Base-by-base conservation (phyloP, 1,140 invertebrate species). In the Dendrolimus punctatus region DNA sequence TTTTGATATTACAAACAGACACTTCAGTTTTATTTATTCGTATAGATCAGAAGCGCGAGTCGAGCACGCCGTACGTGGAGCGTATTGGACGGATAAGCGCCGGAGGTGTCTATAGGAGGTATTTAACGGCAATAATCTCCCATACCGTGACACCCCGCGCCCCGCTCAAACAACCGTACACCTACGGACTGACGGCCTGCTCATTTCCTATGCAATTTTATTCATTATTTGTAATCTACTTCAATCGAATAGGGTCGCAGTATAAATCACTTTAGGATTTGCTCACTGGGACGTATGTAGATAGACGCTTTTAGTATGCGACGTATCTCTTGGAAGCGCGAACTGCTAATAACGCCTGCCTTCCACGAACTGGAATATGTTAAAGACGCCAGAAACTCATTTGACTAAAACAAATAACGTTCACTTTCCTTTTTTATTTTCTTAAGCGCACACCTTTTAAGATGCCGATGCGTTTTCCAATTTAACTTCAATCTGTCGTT, bases 181-280 rank as follows among this genome's bases (percentile, higher is more conserved):
- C 70, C 72, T 67, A 70, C 70, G 69, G 69, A 70, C 72, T 73
- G 65, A 71, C 62, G 64, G 62, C 72, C 68, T 68, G 66, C 78
- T 82, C 82, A 85, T 85, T 85, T 77, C 76, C 76, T 80, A 85
- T 85, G 81, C 80, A 85, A 85, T 85, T 85, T 85, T 85, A 85
- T 85, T 85, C 80, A 85, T 83, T 83, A 85, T 85, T 85, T 85
- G 82, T 85, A 85, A 85, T 85, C 76, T 79, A 76, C 82, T 83
- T 78, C 78, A 81, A 80, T 85, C 68, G 81, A 77, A 79, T 73
- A 77, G 76, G 75, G 73, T 73, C 73, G 71, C 74, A 64, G 78
- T 76, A 78, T 80, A 81, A 85, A 83, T 83, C 80, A 85, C 75
- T 75, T 81, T 82, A 71, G 77, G 73, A 73, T 76, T 73, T 72